These are phyloP conservation scores for Cryptoprocta ferox DNA, from an alignment of 2,797 vertebrate species.

Conservation along the genomic window DNA sequence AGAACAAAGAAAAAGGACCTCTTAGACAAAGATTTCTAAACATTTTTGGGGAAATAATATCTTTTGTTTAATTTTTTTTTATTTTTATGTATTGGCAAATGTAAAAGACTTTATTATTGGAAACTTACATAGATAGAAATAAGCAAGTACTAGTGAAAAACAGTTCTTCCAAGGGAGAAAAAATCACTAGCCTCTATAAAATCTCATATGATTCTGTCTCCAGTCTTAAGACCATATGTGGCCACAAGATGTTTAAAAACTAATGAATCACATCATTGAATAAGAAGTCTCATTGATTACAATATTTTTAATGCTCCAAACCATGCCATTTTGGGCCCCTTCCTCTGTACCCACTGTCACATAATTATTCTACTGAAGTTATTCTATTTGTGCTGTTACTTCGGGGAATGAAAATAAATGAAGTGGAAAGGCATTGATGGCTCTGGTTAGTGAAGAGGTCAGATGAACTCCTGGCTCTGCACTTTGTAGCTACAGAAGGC, in stretches of 20 bases:
- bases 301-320: constrained; percentile 50
- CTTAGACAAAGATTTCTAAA: neutral
- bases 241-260: constrained; percentile 44
- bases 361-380: constrained; percentile 51
- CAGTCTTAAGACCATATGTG: neutral
- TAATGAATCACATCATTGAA: constrained; percentile 56
- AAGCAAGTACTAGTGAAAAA: neutral
- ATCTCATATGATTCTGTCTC: neutral
- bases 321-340: neutral
- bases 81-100: neutral
- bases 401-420: constrained; percentile 66
- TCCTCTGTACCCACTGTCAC: constrained; percentile 26
- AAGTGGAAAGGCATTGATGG: constrained; percentile 47
- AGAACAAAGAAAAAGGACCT: neutral
- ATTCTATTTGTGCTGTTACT: constrained; percentile 36
- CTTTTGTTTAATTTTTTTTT: neutral
- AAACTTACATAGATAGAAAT: neutral
- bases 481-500: neutral
- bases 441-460: constrained; percentile 29
- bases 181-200: neutral
- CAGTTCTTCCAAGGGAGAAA: constrained; percentile 8
- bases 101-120: neutral
- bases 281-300: constrained; percentile 68
- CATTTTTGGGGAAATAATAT: neutral
- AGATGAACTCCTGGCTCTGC: neutral